Conservation (phyloP, 2,888 invertebrate species). For the Caenorhabditis plicata region DNA sequence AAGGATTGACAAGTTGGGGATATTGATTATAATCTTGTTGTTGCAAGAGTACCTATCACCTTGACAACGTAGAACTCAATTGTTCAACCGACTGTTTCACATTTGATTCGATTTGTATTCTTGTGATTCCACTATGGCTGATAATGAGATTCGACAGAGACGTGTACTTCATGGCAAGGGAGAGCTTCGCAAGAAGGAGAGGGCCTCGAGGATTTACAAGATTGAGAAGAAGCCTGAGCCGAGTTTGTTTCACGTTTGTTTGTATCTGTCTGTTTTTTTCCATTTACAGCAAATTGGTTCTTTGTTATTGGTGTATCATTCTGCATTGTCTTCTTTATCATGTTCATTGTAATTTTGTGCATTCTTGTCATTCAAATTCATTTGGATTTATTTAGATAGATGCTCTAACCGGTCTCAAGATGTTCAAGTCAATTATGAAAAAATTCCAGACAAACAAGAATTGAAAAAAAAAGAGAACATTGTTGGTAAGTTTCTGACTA, state of each 20-base stretch:
- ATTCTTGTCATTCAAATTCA: constrained; percentile 5
- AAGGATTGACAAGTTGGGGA: too few relatives aligned
- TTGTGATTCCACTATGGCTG: constrained; percentile 10
- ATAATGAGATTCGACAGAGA: constrained; percentile 25
- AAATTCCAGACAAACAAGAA: too few relatives aligned
- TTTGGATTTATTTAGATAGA: constrained; percentile 8
- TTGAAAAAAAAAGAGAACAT: too few relatives aligned
- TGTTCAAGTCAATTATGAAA: constrained; percentile 8
- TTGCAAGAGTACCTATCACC: too few relatives aligned
- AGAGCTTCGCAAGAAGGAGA: constrained; percentile 12
- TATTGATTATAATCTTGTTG: too few relatives aligned
- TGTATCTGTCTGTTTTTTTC: not conserved
- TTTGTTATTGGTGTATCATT: too few relatives aligned
- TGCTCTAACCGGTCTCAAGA: constrained; percentile 7
- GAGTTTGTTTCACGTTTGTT: too few relatives aligned
- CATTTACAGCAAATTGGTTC: constrained; percentile 17
- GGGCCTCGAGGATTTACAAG: constrained; percentile 21
- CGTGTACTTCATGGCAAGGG: constrained; percentile 7
- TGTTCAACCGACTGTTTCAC: too few relatives aligned
- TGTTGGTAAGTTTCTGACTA: too few relatives aligned
- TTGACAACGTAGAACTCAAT: too few relatives aligned
- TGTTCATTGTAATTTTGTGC: constrained; percentile 5
- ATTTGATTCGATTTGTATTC: too few relatives aligned
- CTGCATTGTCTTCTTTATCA: not conserved
- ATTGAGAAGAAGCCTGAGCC: constrained; percentile 22